Base-by-base conservation (phyloP, 2,797 vertebrate species). In the Dicrostonyx torquatus region DNA sequence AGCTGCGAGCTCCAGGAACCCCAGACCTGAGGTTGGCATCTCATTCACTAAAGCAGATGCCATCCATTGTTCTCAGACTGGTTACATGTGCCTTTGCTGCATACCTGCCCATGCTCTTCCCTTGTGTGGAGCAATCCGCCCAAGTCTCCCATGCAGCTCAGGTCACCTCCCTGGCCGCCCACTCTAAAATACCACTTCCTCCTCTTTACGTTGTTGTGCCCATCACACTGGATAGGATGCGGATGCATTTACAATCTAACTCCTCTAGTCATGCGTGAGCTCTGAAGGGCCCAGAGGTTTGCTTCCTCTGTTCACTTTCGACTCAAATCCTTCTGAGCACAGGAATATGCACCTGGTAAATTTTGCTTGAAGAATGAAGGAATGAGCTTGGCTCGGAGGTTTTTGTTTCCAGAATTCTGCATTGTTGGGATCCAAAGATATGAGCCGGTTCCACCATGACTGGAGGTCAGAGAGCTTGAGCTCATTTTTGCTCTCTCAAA, bases 141-240 rank as follows among this genome's bases (percentile, higher is more conserved):
- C 11, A 0, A 6, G 31, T 26, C 2, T 8, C 31, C 26, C 48
- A 0, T 22, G 34, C 12, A 18, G 76, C 31, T 82, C 24, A 4
- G 2, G 12, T 17, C 50, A 53, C 37, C 58, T 79, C n/a, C 37
- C 8, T 15, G 55, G 43, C 26, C 43, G 68, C 12, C 31, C 22
- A 29, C 29, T 80, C 24, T 45, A 91, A 85, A 77, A 50, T 13
- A 55, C 37, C 22, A 60, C 4, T 43, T 15, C 55, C 24, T 68
- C 55, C 73, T 40, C 14, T 55, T 20, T 48, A 13, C 3, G 3
- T 29, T 45, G 14, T 6, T 15, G 45, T 5, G 14, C 8, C 24
- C 70, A 40, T 24, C 58, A 72, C 17, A 11, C 45, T 22, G 68
- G 60, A 45, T 18, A 40, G n/a, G 10, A 12, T 7, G 0, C 31